Evolutionary conservation across 2,888 invertebrate species (phyloP), one percentile per base, ranked within the genome.

Genomic region (Sesia bembeciformis): DNA sequence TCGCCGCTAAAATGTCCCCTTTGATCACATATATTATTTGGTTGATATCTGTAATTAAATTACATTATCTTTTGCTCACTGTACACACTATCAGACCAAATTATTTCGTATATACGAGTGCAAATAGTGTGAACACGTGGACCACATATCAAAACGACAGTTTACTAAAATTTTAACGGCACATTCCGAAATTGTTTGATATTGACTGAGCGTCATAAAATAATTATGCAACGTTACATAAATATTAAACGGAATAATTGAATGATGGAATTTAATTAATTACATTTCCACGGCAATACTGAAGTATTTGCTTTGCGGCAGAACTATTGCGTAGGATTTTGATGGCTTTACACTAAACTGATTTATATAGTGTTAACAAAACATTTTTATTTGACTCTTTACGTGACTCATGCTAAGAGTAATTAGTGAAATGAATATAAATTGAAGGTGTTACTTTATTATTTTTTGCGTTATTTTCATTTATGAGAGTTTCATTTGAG

Each of bases 231-330:
- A 60, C 59, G 58, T 61, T 62, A 65, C 63, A 65, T 74, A 59
- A 67, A 69, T 68, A 67, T 65, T 72, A 66, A 65, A 71, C 65
- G 53, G 56, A 53, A 54, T 56, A 63, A 65, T 62, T 59, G 60
- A 68, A 53, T 65, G 63, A 62, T 64, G 60, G 58, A 62, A 64
- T 74, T 71, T 67, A 65, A 70, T 72, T 70, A 70, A 70, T 68
- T 50, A 50, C 39, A 46, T 46, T 46, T 8, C 46, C 46, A 46
- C 46, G n/a, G 23, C 23, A 8, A 46, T 46, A 46, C 46, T 23
- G 7, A 46, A 46, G 46, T 46, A 46, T 46, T 46, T 46, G 46
- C 4, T 46, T 46, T 46, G 46, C 23, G 7, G 46, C 46, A 8
- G 46, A 46, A 46, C 46, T 46, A 8, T 46, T 46, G 46, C 23